These are phyloP conservation scores for Ferrisia virgata DNA, from an alignment of 2,888 invertebrate genomes.

Conservation along the genomic window DNA sequence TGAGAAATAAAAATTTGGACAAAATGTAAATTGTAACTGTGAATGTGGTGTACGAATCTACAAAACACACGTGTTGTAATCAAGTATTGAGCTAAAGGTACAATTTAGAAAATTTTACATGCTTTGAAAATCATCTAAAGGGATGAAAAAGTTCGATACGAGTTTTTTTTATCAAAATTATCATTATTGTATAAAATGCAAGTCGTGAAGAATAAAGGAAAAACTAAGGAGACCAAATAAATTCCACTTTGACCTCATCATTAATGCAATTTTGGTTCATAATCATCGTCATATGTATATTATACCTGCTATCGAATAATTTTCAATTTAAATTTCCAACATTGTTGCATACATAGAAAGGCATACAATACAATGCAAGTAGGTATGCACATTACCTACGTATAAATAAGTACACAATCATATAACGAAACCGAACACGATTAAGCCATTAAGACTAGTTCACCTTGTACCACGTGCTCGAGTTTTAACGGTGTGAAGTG, in stretches of 20 bases:
- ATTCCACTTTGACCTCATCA: too few relatives aligned
- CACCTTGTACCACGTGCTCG: slow-evolving; percentile 21
- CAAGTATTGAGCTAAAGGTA: background rate
- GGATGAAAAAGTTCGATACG: background rate
- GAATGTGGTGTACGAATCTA: background rate
- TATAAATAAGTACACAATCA: too few relatives aligned
- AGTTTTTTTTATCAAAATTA: background rate
- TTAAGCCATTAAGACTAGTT: background rate
- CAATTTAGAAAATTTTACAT: background rate
- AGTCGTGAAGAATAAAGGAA: too few relatives aligned
- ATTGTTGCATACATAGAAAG: background rate
- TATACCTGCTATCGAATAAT: too few relatives aligned
- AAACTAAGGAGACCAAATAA: too few relatives aligned
- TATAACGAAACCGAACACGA: background rate
- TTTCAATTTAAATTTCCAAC: background rate
- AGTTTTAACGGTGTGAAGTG: background rate
- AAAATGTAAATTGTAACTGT: background rate
- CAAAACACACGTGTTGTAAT: too few relatives aligned
- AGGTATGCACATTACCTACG: too few relatives aligned
- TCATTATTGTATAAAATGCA: background rate
- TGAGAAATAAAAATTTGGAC: background rate
- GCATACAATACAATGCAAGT: too few relatives aligned
- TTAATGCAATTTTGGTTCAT: background rate
- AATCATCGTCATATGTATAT: too few relatives aligned
- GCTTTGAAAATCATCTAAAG: background rate